Evolutionary conservation across 2,113 vertebrate species (phyloP).

Genomic region (Isurus oxyrinchus): DNA sequence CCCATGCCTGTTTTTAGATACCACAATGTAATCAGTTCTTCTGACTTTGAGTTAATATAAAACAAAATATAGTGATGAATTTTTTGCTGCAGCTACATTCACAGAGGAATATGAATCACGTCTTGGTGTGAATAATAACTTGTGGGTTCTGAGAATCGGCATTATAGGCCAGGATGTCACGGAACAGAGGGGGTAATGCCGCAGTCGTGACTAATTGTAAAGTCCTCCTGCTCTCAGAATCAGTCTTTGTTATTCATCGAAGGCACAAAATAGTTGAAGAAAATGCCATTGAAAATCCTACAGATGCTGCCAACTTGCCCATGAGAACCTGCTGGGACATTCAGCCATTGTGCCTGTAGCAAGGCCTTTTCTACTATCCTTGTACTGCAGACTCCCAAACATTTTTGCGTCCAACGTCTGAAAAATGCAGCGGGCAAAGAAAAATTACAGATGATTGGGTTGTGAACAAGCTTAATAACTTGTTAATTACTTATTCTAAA

Average conservation of each 20-base stretch:
- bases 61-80: background rate
- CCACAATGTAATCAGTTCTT: background rate
- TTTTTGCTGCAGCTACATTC: background rate
- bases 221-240: background rate
- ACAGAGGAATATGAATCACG: background rate
- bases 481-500: background rate
- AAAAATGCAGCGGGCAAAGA: too few species aligned
- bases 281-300: too few species aligned
- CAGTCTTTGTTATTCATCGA: background rate
- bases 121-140: background rate
- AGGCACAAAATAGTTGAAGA: too few species aligned
- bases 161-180: too few species aligned
- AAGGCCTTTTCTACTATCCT: too few species aligned
- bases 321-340: too few species aligned
- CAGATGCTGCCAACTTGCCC: too few species aligned
- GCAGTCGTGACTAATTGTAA: background rate
- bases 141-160: background rate
- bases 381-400: too few species aligned
- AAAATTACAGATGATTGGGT: too few species aligned
- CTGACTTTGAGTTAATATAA: background rate
- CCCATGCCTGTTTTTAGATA: background rate
- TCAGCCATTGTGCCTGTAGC: too few species aligned
- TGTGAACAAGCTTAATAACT: background rate
- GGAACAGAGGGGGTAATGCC: background rate
- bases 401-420: too few species aligned